Conservation (phyloP, 2,113 vertebrate genomes). For the Petrocephalus microphthalmus region DNA sequence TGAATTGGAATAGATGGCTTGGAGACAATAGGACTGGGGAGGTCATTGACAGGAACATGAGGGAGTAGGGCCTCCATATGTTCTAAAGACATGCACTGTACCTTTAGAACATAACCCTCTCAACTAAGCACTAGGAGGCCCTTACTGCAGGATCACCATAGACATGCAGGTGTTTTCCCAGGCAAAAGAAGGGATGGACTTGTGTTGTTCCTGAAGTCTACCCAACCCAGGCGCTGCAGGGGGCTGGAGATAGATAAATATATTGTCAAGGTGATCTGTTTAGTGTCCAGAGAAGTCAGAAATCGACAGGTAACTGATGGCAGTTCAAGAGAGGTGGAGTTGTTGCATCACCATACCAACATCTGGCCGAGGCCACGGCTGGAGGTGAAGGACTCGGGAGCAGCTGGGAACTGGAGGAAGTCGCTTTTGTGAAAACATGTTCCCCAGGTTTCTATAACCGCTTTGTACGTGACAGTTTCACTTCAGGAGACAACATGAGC, state of each 20-base stretch:
- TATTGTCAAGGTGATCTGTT: not conserved
- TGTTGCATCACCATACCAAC: not conserved
- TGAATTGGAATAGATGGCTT: not conserved
- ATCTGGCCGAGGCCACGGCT: not conserved
- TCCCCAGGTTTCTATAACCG: not conserved
- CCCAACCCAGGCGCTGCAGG: not conserved
- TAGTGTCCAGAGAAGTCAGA: not conserved
- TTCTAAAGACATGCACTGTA: not conserved
- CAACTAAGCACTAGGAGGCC: too few species aligned
- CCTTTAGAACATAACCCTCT: not conserved
- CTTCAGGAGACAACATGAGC: not conserved
- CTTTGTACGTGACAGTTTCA: not conserved
- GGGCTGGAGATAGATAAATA: not conserved
- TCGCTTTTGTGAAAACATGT: not conserved
- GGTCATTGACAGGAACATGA: not conserved
- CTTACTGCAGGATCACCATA: not conserved
- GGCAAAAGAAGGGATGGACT: not conserved
- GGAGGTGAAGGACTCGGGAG: not conserved
- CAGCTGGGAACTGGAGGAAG: not conserved
- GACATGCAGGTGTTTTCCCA: not conserved
- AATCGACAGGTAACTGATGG: not conserved
- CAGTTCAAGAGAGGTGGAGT: not conserved
- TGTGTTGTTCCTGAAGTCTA: not conserved
- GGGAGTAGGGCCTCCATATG: not conserved
- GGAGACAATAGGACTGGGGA: not conserved